Conservation (phyloP, 2,888 invertebrate species). For the Campopleginae sp. region DNA sequence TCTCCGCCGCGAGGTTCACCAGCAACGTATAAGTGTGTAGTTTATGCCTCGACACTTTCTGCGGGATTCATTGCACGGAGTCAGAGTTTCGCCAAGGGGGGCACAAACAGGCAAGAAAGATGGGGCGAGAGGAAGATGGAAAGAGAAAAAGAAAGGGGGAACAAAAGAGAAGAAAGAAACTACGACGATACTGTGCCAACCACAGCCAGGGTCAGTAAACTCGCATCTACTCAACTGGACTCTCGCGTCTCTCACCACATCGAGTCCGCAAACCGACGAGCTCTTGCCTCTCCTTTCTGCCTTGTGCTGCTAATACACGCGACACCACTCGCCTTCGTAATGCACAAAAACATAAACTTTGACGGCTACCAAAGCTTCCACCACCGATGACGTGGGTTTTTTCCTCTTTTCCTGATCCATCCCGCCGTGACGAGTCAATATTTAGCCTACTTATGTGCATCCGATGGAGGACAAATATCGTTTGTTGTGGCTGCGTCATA, state of each 20-base stretch:
- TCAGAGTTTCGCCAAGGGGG: constrained; percentile 43
- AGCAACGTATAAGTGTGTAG: constrained; percentile 38
- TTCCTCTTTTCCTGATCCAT: constrained; percentile 42
- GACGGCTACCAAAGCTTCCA: constrained; percentile 1
- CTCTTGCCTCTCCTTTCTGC: constrained; percentile 53
- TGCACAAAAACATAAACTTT: constrained; percentile 33
- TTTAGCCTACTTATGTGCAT: constrained; percentile 12
- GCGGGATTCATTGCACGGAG: constrained; percentile 37
- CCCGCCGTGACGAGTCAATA: constrained; percentile 16
- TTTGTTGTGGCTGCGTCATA: not conserved
- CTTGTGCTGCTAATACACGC: constrained; percentile 31
- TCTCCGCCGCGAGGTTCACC: constrained; percentile 30
- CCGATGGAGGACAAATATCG: not conserved
- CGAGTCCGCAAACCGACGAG: constrained; percentile 45
- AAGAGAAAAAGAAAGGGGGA: constrained; percentile 40
- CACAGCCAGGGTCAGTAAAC: constrained; percentile 72
- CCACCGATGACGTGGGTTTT: constrained; percentile 21
- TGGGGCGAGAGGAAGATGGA: constrained; percentile 35
- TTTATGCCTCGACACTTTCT: constrained; percentile 43
- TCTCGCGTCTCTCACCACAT: constrained; percentile 50
- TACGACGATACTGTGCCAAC: constrained; percentile 59
- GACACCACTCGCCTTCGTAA: constrained; percentile 15
- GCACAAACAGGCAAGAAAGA: constrained; percentile 45
- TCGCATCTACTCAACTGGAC: constrained; percentile 67
- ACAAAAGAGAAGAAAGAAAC: constrained; percentile 29